Evolutionary conservation across 2,888 invertebrate genomes (phyloP), one percentile per base, ranked within the genome.

Genomic region (Scaptomyza caliginosa): DNA sequence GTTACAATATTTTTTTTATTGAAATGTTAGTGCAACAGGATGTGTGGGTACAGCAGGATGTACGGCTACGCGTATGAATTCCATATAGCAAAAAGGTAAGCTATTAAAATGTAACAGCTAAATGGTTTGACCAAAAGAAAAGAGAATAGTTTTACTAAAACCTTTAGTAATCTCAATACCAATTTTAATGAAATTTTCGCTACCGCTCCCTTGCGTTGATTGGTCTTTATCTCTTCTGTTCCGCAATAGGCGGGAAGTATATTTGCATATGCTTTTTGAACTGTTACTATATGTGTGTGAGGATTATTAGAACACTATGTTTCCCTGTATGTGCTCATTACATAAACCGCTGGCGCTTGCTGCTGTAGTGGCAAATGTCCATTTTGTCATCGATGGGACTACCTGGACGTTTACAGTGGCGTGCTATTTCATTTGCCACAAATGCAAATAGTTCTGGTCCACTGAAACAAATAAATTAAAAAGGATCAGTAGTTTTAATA

Each of bases 331-430:
- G 21, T 30, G 11, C 30, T 52, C 36, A 51, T 82, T 94, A 95
- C 93, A 94, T 94, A 89, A 94, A 94, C 88, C 95, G 93, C 88
- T 94, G 94, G 88, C 95, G 93, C 91, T 96, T 96, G 90, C 86
- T 90, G 60, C 93, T 93, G 90, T 95, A 94, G 84, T 94, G 94
- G 67, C 95, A 95, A 78, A 95, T 95, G 89, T 95, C 95, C 95
- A 95, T 95, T 89, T 94, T 94, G 75, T 95, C 95, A 90, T 95
- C 95, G 67, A 93, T 93, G 66, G 94, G 94, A 82, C 94, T 94
- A 58, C 94, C 94, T 38, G 94, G 94, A 76, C 94, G 92, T 91
- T 94, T 95, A 90, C 94, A 94, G 89, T 95, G 94, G 63, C 95
- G 93, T 64, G 94, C 94, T 89, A 95, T 95, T 91, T 96, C 95